Evolutionary conservation across 92 coral and sea anemone species (phyloP), one percentile per base, ranked within the genome.

Genomic region (Paramuricea clavata): DNA sequence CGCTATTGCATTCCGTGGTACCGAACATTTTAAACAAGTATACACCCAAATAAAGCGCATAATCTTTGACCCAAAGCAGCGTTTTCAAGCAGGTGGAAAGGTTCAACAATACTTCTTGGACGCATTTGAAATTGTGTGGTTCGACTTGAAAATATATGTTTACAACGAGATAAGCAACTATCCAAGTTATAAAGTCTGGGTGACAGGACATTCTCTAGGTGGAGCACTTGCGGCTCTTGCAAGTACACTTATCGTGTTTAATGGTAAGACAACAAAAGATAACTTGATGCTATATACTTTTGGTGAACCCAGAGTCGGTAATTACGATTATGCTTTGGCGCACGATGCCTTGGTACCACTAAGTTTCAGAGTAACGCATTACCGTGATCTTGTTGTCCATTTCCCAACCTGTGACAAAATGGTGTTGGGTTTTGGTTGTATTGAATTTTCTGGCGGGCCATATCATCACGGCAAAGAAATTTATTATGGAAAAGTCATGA

Each of bases 1-100:
- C 6, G 89, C 77, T 6, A 67, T 89, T 5, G 90, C 90, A 10
- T 92, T 92, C 49, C 89, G 94, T 16, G 94, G 94, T 0, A 61
- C 91, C 12, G 22, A 32, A 47, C 35, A 76, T 74, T 50, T 80
- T 31, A 76, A 30, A 5, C 92, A 92, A 61, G 75, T 83, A 1
- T 26, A 74, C 7, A 22, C 0, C 0, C 69, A 22, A 23, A 56
- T 62, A 19, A 17, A 85, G 5, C 83, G 76, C 16, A 30, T 62
- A n/a, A 50, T 93, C 0, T 9, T 26, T 22, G 26, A 39, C 17
- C 92, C 92, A 6, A 54, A 57, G 33, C 26, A 19, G 34, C 1
- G 65, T 10, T 92, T 92, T 70, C 50, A 81, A 4, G 83, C 69
- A 10, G 78, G 82, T n/a, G 95, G 95, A 27, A 89, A 89, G 39